Conservation (phyloP, 2,888 invertebrate species). For the Dioctria linearis region DNA sequence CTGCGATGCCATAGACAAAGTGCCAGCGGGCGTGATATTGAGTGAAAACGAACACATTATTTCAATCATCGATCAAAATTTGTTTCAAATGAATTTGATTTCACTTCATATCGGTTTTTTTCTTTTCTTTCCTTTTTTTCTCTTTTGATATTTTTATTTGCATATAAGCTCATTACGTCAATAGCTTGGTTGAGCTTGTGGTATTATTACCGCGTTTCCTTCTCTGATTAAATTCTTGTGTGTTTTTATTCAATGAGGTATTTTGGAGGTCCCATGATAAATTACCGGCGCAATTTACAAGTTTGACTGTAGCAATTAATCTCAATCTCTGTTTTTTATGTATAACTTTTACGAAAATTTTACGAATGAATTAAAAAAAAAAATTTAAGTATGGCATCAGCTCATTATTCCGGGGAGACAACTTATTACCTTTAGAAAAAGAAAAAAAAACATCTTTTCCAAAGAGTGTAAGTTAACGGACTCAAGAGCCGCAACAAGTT, state of each 20-base stretch:
- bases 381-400: slow-evolving; percentile 6
- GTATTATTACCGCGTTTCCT: neutral
- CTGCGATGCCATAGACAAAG: neutral
- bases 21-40: slow-evolving; percentile 21
- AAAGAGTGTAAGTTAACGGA: neutral
- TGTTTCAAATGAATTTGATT: slow-evolving; percentile 43
- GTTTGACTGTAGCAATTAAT: slow-evolving; percentile 54
- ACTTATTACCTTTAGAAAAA: slow-evolving; percentile 12
- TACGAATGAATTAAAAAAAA: slow-evolving; percentile 41
- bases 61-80: slow-evolving; percentile 46
- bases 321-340: slow-evolving; percentile 51
- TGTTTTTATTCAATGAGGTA: slow-evolving; percentile 10
- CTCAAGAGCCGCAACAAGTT: slow-evolving; percentile 14
- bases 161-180: slow-evolving; percentile 15
- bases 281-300: slow-evolving; percentile 55
- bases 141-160: too few species aligned
- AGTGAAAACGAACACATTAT: slow-evolving; percentile 14
- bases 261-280: slow-evolving; percentile 55
- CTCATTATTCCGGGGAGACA: slow-evolving; percentile 41
- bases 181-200: neutral
- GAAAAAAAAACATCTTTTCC: neutral
- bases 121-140: neutral
- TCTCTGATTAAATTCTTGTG: slow-evolving; percentile 22
- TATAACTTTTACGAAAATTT: slow-evolving; percentile 28
- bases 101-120: slow-evolving; percentile 22